Base-by-base conservation (phyloP, 2,797 vertebrate species). In the Bovichtus variegatus region DNA sequence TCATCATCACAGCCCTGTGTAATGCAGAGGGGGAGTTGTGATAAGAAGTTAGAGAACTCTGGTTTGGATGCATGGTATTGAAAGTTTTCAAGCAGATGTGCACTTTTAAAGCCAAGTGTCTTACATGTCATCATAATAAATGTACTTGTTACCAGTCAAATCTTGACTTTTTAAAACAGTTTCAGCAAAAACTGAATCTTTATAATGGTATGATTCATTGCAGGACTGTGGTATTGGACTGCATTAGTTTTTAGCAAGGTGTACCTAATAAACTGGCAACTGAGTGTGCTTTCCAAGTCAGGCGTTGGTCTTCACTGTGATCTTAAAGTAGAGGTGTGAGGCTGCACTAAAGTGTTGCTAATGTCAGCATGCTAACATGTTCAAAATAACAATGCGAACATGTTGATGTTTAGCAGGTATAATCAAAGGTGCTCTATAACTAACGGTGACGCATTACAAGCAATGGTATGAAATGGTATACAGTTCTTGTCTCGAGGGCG, bases 51-150 rank as follows among this genome's bases (percentile, higher is more conserved):
- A 34, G 27, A 66, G 3, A 21, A 82, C 41, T 61, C 67, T 40
- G 66, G 54, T 78, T 70, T 82, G 70, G 73, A 76, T 70, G 51
- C 7, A 38, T 49, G 34, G 7, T 18, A 65, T 47, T 51, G 74
- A 83, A 81, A 49, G 9, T 46, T 55, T 61, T 71, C 40, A 12
- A 71, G 46, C 78, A 85, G 78, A 88, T 80, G 55, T 84, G 68
- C 38, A 9, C 6, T 62, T 74, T 51, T 46, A 41, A 41, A 74
- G 41, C 49, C 84, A 85, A 44, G 72, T 68, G 69, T 34, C 47
- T 62, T 29, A 72, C 41, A 78, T 38, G 44, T 38, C 41, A 11
- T 34, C 29, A 59, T 58, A 21, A 53, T 72, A 57, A 76, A 87
- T 82, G 2, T 68, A 59, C 19, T 49, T 59, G 73, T 71, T 40